Percentiles rank a stretch among this genome's conserved stretches.
phyloP scores from a whole-genome alignment of 2,113 vertebrate species.

The Erythrolamprus reginae region DNA sequence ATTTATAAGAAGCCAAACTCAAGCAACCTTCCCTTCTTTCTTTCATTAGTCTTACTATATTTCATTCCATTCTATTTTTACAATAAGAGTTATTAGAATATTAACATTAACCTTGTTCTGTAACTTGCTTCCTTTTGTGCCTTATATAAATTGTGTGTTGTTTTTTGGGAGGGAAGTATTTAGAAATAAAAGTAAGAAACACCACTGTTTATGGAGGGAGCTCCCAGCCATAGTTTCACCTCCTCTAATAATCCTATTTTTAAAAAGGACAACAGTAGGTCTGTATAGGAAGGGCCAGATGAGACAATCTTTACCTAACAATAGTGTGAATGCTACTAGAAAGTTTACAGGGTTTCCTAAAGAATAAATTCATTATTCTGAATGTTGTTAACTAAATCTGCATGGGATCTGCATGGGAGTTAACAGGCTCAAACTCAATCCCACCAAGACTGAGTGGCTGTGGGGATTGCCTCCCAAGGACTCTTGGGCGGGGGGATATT shows the following conservation, averaged over 20 bases:
- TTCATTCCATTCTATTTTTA: neutral
- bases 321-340: neutral
- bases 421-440: too few species aligned
- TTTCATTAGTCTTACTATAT: neutral
- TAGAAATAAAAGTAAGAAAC: neutral
- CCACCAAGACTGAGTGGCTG: too few species aligned
- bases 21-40: neutral
- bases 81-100: neutral
- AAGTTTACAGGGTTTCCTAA: neutral
- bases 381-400: neutral
- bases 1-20: neutral
- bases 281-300: neutral
- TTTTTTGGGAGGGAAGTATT: neutral
- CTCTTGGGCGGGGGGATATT: too few species aligned
- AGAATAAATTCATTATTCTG: neutral
- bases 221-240: neutral
- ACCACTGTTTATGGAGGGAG: neutral
- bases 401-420: too few species aligned
- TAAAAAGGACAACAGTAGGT: neutral
- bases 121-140: neutral
- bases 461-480: too few species aligned
- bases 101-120: neutral
- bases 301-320: neutral
- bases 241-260: neutral
- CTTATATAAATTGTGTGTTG: neutral